Conservation (phyloP, 2,888 invertebrate genomes). For the Melipona bicolor region DNA sequence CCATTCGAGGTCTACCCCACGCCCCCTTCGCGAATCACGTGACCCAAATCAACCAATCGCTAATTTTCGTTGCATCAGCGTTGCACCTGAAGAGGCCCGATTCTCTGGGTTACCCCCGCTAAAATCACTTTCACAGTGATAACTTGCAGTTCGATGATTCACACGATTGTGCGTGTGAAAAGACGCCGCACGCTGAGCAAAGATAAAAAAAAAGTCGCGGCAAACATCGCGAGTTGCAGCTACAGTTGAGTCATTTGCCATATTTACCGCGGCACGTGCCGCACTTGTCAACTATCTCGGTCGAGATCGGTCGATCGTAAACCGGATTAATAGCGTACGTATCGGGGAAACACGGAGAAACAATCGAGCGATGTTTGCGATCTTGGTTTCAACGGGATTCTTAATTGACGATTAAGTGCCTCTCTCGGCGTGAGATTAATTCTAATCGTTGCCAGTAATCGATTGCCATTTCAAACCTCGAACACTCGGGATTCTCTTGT, state of each 20-base stretch:
- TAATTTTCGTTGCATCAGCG: too few species aligned
- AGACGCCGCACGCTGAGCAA: neutral
- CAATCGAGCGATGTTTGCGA: neutral
- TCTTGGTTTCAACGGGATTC: neutral
- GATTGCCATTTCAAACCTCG: neutral
- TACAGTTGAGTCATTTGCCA: conserved; percentile 70
- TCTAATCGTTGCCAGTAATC: conserved; percentile 5
- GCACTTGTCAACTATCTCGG: conserved; percentile 23
- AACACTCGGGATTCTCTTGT: neutral
- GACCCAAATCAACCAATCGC: too few species aligned
- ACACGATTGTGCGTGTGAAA: neutral
- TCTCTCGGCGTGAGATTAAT: neutral
- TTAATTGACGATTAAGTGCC: conserved; percentile 14
- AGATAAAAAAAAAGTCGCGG: conserved; percentile 33
- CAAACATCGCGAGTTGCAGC: conserved; percentile 47
- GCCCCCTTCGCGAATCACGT: too few species aligned
- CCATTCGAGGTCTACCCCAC: too few species aligned
- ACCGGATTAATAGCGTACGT: conserved; percentile 38
- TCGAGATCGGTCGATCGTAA: conserved; percentile 48
- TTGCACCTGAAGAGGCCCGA: too few species aligned
- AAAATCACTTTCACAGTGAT: too few species aligned
- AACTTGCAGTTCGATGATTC: neutral
- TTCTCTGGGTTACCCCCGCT: too few species aligned
- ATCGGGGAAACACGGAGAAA: neutral
- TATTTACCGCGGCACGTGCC: conserved; percentile 62